Percentiles rank a stretch among this genome's conserved stretches.
Conservation (phyloP, 2,888 invertebrate species). For the Pilophorus perplexus region DNA sequence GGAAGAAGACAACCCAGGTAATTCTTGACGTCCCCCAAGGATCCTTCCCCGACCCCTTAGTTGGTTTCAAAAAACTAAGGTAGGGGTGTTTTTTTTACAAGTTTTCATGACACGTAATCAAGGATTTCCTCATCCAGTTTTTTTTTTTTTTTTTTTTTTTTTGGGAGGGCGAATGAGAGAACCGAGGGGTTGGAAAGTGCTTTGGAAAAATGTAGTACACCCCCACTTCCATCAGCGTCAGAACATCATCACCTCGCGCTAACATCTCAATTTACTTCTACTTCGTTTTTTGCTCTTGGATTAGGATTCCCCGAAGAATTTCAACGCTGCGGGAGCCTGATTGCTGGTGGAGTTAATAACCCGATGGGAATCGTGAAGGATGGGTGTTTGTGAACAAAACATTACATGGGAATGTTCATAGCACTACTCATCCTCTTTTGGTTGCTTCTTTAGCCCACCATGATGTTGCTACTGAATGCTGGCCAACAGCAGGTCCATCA, state of each 20-base stretch:
- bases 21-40: constrained; percentile 7
- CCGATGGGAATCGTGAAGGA: too few relatives aligned
- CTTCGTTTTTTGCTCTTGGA: background rate
- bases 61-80: background rate
- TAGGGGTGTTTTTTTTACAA: background rate
- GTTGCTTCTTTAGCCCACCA: too few relatives aligned
- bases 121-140: constrained; percentile 35
- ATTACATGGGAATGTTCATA: too few relatives aligned
- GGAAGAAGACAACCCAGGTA: constrained; percentile 29
- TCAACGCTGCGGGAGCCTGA: too few relatives aligned
- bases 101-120: constrained; percentile 30
- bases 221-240: background rate
- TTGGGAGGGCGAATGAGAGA: constrained; percentile 9
- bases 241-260: constrained; percentile 21
- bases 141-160: constrained; percentile 8
- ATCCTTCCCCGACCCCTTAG: background rate
- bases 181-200: constrained; percentile 10
- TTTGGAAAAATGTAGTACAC: background rate
- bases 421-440: too few relatives aligned
- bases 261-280: constrained; percentile 29
- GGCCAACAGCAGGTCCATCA: too few relatives aligned
- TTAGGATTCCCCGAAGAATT: background rate
- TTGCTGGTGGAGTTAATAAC: too few relatives aligned
- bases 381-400: too few relatives aligned
- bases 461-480: too few relatives aligned